Percentiles rank a stretch among this genome's conserved stretches.
phyloP scores from a whole-genome alignment of 2,888 invertebrate genomes.

The Polyommatus iphigenia region DNA sequence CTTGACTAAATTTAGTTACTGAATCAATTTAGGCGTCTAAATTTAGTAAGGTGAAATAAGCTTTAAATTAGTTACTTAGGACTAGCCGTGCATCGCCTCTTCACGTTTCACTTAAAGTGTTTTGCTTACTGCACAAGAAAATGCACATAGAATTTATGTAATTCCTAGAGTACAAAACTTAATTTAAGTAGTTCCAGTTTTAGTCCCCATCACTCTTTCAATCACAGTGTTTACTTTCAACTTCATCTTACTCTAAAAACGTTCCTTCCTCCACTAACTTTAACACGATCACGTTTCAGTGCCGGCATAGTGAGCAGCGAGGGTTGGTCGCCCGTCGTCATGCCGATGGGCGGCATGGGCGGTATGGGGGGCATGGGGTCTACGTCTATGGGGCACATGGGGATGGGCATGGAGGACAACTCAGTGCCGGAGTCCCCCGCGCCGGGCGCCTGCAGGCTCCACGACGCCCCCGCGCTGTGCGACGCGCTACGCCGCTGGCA shows the following conservation, averaged over 20 bases:
- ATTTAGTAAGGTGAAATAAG: too few species aligned
- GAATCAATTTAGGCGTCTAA: too few species aligned
- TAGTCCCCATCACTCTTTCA: too few species aligned
- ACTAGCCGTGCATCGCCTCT: too few species aligned
- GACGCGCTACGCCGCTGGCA: slow-evolving; percentile 89
- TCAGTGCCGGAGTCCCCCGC: slow-evolving; percentile 53
- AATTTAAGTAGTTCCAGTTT: too few species aligned
- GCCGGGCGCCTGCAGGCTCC: slow-evolving; percentile 79
- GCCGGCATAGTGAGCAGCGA: slow-evolving; percentile 54
- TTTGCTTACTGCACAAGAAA: too few species aligned
- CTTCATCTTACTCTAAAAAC: not conserved
- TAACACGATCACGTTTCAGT: slow-evolving; percentile 42
- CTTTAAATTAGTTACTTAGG: too few species aligned
- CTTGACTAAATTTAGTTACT: too few species aligned
- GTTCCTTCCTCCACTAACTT: too few species aligned
- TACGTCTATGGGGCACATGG: slow-evolving; percentile 24
- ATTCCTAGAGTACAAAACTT: too few species aligned
- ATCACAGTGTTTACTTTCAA: not conserved
- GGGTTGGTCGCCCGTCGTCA: slow-evolving; percentile 44
- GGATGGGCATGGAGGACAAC: slow-evolving; percentile 30
- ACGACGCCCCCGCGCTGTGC: slow-evolving; percentile 80
- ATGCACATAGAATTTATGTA: too few species aligned
- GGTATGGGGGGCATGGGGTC: slow-evolving; percentile 34
- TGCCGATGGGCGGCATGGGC: slow-evolving; percentile 42
- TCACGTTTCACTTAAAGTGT: too few species aligned